Base-by-base conservation (phyloP, 1,140 invertebrate species). In the Eueides isabella region DNA sequence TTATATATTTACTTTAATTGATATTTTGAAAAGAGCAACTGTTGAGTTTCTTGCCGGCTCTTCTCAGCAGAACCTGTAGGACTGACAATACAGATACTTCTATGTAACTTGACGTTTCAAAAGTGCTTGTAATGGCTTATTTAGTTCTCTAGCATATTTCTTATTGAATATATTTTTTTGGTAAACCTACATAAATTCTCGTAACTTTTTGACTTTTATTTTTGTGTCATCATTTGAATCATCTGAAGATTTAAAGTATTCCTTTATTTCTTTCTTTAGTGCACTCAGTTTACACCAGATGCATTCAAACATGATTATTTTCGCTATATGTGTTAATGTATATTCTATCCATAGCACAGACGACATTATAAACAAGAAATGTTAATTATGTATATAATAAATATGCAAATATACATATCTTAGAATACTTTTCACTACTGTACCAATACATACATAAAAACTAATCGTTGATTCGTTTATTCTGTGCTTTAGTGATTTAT, bases 261-360 rank as follows among this genome's bases (percentile, higher is more conserved):
- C 33, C 33, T 71, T 55, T 19, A 75, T 55, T n/a, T 35, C 31
- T 38, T 28, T 30, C 29, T 65, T 61, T 0, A 75, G 35, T 63
- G 64, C n/a, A n/a, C 12, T 75, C 63, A 75, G 62, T 0, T 63
- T 48, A 28, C 16, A 61, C 74, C 63, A 75, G 6, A 71, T 28
- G 0, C 66, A 14, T 41, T 75, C 74, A 44, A 71, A 71, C n/a
- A 75, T 67, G 5, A 75, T 71, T 19, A 67, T 71, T 33, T 61
- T 70, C 1, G 48, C n/a, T 48, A 71, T 70, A 33, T 76, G 67
- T 61, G 28, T 72, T 9, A 38, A 38, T 4, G 19, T 26, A 2
- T 65, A 4, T 19, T 11, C 63, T 26, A 14, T 4, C 14, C n/a
- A 33, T 12, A 14, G 9, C 26, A 65, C 6, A 7, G 63, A 38